Evolutionary conservation across 1,140 invertebrate genomes (phyloP).

Genomic region (Hypsibius dujardini): DNA sequence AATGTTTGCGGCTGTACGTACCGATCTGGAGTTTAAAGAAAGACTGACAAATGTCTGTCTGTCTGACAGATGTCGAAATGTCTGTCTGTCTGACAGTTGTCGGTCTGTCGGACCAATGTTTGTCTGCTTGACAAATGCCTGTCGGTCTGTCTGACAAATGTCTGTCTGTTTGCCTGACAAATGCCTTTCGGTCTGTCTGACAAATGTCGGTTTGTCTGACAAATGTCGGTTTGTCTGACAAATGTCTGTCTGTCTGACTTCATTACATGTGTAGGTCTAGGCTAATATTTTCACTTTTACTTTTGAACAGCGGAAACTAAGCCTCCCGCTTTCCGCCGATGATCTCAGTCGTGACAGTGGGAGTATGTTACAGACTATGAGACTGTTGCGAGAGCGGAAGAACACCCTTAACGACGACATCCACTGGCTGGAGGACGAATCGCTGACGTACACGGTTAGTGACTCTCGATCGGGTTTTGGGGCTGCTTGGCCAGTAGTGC

Average conservation of each 20-base stretch:
- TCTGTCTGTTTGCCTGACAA: too few relatives aligned
- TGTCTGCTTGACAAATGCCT: not conserved
- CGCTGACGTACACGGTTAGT: not conserved
- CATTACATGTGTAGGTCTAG: too few relatives aligned
- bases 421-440: not conserved
- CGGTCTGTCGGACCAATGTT: not conserved
- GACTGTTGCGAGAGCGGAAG: not conserved
- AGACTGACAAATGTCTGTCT: too few relatives aligned
- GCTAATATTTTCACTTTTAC: too few relatives aligned
- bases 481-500: too few relatives aligned
- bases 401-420: conserved; percentile 3
- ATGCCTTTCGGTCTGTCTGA: not conserved
- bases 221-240: not conserved
- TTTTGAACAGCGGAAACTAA: not conserved
- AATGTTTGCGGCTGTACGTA: too few relatives aligned
- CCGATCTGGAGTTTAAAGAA: too few relatives aligned
- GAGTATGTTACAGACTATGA: not conserved
- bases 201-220: not conserved
- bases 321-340: not conserved
- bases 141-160: not conserved
- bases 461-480: not conserved
- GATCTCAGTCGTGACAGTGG: not conserved
- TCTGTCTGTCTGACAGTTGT: not conserved
- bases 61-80: not conserved
- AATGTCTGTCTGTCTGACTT: not conserved